These are phyloP conservation scores for Cherax quadricarinatus DNA, from an alignment of 1,140 invertebrate genomes.

Conservation along the genomic window DNA sequence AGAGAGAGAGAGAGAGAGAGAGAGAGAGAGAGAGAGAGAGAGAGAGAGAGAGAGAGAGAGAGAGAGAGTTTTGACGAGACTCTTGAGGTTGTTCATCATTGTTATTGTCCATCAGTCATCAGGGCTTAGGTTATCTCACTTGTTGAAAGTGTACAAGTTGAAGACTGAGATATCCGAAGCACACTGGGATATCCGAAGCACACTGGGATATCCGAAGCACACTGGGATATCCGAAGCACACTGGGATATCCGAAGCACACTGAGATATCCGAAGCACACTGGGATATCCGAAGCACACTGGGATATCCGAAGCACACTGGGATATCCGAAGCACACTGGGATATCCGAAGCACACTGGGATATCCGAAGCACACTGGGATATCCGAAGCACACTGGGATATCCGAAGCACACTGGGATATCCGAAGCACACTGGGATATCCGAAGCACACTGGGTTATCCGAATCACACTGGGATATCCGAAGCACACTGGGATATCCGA, in stretches of 20 bases:
- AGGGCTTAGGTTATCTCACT: no score
- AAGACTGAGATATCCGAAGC: background rate
- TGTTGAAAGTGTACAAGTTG: no score
- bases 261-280: no score
- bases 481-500: background rate
- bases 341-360: no score
- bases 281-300: background rate
- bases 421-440: no score
- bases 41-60: background rate
- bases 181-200: background rate
- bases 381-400: no score
- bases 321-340: background rate
- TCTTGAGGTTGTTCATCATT: no score
- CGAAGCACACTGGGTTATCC: background rate
- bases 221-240: no score
- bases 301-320: no score
- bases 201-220: background rate
- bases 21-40: slow-evolving; percentile 11
- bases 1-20: background rate
- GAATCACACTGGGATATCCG: background rate
- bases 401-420: background rate
- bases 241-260: background rate
- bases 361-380: background rate
- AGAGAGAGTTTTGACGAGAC: background rate
- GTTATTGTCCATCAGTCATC: no score